Base-by-base conservation (phyloP, 2,888 invertebrate genomes). In the Sinohyriopsis cumingii region DNA sequence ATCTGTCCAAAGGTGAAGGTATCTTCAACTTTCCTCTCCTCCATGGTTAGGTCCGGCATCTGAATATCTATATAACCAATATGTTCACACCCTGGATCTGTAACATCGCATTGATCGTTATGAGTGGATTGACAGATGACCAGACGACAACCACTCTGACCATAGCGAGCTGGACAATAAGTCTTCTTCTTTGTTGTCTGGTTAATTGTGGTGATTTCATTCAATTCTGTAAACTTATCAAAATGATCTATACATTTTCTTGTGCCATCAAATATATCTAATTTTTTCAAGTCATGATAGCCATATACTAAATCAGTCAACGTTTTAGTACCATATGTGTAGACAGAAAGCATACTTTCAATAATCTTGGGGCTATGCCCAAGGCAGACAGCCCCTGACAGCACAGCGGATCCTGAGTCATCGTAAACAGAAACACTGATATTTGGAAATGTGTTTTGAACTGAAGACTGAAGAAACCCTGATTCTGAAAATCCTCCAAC, bases 11-110 rank as follows among this genome's bases (percentile, higher is more conserved):
- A 28, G 19, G 19, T 53, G 59, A 54, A 45, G 15, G 45, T 53
- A 25, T 59, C 65, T 12, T 56, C 18, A 18, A 65, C 59, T 24
- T 22, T 12, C 22, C 65, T 56, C 19, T 59, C n/a, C 3, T 53
- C 65, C 12, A 33, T n/a, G 7, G 59, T 45, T 18, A 59, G 33
- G 24, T 65, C 59, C 0, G 65, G 57, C 28, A 65, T 45, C 53
- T 45, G 20, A 15, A 65, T 53, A 18, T 5, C 19, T 5, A 65
- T 53, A 4, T 28, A n/a, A 1, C 65, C 65, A 12, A 65, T 25
- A 15, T 57, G 18, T 0, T 25, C 22, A 59, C 65, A 65, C 6
- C 65, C 65, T 45, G 53, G 22, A n/a, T 65, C 65, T 20, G 57
- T 65, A 5, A 53, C 45, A 25, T 65, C 59, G n/a, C 33, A 4